phyloP scores from a whole-genome alignment of 1,140 invertebrate genomes.

The Forficula auricularia region DNA sequence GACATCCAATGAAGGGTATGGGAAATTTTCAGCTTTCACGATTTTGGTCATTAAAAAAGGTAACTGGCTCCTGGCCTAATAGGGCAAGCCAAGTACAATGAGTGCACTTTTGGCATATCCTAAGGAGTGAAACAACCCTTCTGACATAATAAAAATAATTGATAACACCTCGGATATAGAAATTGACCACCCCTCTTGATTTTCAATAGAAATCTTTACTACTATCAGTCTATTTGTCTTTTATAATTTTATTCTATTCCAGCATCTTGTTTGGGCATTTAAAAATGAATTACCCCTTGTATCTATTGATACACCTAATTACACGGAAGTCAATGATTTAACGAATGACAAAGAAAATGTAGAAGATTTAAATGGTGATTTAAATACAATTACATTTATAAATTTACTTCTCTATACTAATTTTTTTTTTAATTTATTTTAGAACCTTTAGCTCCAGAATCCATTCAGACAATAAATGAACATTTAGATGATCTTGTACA shows the following conservation, averaged over 20 bases:
- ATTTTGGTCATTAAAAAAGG: no score
- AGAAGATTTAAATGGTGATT: constrained; percentile 17
- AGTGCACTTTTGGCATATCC: constrained; percentile 16
- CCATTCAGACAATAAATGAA: constrained; percentile 22
- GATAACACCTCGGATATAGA: no score
- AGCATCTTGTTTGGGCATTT: not conserved
- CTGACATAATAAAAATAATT: constrained; percentile 1
- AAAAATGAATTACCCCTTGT: no score
- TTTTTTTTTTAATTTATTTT: constrained; percentile 23
- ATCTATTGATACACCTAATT: no score
- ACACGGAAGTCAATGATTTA: no score
- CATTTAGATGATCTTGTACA: constrained; percentile 1
- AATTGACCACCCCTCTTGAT: no score
- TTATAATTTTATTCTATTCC: not conserved
- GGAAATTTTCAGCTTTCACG: no score
- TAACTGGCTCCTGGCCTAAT: no score
- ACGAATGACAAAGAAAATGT: constrained; percentile 16
- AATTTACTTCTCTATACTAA: constrained; percentile 22
- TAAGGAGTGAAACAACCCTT: constrained; percentile 19
- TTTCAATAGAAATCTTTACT: not conserved
- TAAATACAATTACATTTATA: constrained; percentile 21
- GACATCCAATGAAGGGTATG: no score
- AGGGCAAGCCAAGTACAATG: constrained; percentile 16
- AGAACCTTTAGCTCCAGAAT: constrained; percentile 21
- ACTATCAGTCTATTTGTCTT: constrained; percentile 2